Base-by-base conservation (phyloP, 2,113 vertebrate species). In the Columba livia region DNA sequence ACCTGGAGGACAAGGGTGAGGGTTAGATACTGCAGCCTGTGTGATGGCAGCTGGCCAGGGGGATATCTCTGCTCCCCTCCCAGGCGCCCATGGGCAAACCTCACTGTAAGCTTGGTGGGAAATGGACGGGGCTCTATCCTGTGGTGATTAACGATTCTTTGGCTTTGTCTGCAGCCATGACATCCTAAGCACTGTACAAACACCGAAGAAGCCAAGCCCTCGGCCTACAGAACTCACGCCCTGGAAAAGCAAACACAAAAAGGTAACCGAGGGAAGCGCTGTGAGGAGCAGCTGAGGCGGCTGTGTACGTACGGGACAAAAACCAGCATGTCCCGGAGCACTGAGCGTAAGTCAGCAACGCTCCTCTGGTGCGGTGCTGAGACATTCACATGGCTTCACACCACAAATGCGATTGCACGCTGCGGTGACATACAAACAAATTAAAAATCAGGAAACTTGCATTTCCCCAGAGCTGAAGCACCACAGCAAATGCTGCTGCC, bases 21-120 rank as follows among this genome's bases (percentile, higher is more conserved):
- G n/a, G 40, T 2, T 82, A 54, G 66, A 44, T 62, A 51, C 34
- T 79, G 62, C 57, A 89, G 48, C 44, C 58, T 36, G 25, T 0
- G 0, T 6, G 0, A 3, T 6, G 65, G 77, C 44, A 80, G 29
- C 12, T 0, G 0, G 77, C 44, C 1, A 4, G 48, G 34, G 24
- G 12, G 24, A 48, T 0, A 1, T 3, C 48, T 56, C 44, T 6
- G 4, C 67, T 83, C 79, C 73, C 53, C 47, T 47, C 51, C 44
- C 0, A 7, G 84, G 57, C 56, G 34, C 11, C 6, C 6, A 12
- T 0, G 3, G 73, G 70, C 66, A 90, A 73, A 88, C 54, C 13
- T 89, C 40, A 61, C 57, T 1, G 1, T 23, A 50, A 75, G 44
- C 90, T 36, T 0, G 4, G 48, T 87, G 92, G 54, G 65, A 84